Evolutionary conservation across 2,797 vertebrate species (phyloP).

Genomic region (Gobionotothen gibberifrons): DNA sequence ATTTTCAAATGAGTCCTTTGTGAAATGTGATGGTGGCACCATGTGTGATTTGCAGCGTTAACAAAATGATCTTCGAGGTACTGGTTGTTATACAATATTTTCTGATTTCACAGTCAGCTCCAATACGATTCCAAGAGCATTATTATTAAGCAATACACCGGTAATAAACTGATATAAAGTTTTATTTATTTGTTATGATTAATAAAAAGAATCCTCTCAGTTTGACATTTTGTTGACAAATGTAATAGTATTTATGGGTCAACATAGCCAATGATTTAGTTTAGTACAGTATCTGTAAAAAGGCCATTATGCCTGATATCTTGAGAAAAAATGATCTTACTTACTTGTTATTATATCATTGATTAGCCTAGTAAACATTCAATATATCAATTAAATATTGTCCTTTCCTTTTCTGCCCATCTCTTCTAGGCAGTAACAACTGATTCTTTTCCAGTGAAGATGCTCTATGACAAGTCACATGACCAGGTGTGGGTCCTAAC

Average conservation of each 20-base stretch:
- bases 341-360: neutral
- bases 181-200: no score
- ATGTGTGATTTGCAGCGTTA: neutral
- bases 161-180: no score
- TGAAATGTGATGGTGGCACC: neutral
- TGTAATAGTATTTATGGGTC: no score
- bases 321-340: neutral
- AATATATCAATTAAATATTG: neutral
- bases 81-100: no score
- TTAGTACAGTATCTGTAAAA: neutral
- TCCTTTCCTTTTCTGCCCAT: constrained; percentile 12
- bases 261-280: neutral
- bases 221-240: neutral
- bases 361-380: no score
- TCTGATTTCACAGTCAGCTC: no score
- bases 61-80: neutral
- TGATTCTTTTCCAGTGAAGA: constrained; percentile 91
- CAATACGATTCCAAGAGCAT: no score
- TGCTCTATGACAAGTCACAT: constrained; percentile 96
- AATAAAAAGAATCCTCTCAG: no score
- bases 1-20: neutral
- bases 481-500: constrained; percentile 97
- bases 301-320: neutral
- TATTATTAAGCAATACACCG: no score
- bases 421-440: constrained; percentile 88